A percentile compares a stretch with the other conserved stretches of the same genome.
phyloP scores from a whole-genome alignment of 2,113 vertebrate genomes.

The Embiotoca jacksoni region DNA sequence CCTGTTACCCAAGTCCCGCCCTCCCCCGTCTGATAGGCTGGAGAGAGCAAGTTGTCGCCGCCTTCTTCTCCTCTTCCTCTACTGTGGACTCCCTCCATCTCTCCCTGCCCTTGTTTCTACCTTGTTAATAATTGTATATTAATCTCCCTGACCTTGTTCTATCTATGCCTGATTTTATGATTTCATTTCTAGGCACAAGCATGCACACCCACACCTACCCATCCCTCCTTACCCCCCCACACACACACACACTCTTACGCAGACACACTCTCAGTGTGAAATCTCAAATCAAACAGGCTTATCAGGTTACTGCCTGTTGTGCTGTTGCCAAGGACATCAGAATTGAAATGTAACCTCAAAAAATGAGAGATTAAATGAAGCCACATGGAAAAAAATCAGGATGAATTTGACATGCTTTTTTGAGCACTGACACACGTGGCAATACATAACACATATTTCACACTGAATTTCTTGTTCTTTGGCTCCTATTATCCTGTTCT shows the following conservation, averaged over 20 bases:
- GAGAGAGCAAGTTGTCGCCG: constrained; percentile 25
- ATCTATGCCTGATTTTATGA: constrained; percentile 60
- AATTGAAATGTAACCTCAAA: constrained; percentile 49
- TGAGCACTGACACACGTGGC: constrained; percentile 17
- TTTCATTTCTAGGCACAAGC: constrained; percentile 48
- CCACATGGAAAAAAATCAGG: not conserved
- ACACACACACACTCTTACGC: constrained; percentile 21
- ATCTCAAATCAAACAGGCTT: constrained; percentile 62
- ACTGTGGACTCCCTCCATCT: constrained; percentile 39
- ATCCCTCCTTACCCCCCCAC: not conserved
- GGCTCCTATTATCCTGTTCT: not conserved
- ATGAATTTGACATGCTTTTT: constrained; percentile 7
- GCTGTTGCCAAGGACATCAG: constrained; percentile 67
- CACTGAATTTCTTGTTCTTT: not conserved
- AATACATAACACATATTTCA: constrained; percentile 17
- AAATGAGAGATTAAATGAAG: constrained; percentile 39
- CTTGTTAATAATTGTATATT: constrained; percentile 70
- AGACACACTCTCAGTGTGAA: constrained; percentile 40
- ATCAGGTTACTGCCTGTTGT: constrained; percentile 58
- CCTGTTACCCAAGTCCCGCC: constrained; percentile 61
- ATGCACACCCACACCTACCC: constrained; percentile 6
- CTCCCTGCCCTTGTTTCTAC: constrained; percentile 68
- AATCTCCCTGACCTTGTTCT: constrained; percentile 71
- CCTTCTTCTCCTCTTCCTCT: constrained; percentile 44
- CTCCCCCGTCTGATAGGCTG: constrained; percentile 68